These are phyloP conservation scores for Eustalomyia histrio DNA, from an alignment of 2,888 invertebrate species.

Conservation along the genomic window DNA sequence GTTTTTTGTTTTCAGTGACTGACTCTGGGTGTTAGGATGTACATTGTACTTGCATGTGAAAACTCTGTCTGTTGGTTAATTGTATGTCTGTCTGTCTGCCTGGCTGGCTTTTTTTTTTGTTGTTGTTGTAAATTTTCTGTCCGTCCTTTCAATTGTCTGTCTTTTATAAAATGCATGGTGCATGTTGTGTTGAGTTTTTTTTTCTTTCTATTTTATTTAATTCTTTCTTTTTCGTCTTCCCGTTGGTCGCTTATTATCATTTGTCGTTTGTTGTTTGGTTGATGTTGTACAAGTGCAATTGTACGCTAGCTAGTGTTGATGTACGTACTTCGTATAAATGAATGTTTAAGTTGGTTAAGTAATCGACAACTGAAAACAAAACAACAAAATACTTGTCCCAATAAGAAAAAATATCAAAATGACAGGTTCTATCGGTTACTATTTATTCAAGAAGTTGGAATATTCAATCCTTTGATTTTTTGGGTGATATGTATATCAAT, in stretches of 20 bases:
- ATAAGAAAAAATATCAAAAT: no score
- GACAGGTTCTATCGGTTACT: no score
- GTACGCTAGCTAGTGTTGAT: slow-evolving; percentile 13
- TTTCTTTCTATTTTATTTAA: slow-evolving; percentile 30
- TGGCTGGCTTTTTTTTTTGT: not conserved
- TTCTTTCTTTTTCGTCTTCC: slow-evolving; percentile 30
- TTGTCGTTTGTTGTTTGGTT: slow-evolving; percentile 40
- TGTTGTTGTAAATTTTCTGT: not conserved
- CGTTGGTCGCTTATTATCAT: slow-evolving; percentile 47
- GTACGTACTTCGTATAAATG: not conserved
- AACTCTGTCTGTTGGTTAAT: slow-evolving; percentile 17
- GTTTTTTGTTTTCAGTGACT: no score
- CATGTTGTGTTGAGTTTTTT: slow-evolving; percentile 35
- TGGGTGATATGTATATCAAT: no score
- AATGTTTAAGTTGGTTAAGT: slow-evolving; percentile 7
- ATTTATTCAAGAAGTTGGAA: not conserved
- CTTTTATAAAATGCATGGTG: slow-evolving; percentile 32
- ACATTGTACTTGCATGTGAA: not conserved
- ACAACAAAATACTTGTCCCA: no score
- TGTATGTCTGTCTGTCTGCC: slow-evolving; percentile 6
- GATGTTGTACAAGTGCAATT: slow-evolving; percentile 51
- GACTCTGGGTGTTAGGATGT: not conserved
- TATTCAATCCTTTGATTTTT: no score
- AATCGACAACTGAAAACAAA: not conserved
- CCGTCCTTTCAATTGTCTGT: slow-evolving; percentile 22